Evolutionary conservation across 2,797 vertebrate genomes (phyloP).

Genomic region (Limnodromus scolopaceus): DNA sequence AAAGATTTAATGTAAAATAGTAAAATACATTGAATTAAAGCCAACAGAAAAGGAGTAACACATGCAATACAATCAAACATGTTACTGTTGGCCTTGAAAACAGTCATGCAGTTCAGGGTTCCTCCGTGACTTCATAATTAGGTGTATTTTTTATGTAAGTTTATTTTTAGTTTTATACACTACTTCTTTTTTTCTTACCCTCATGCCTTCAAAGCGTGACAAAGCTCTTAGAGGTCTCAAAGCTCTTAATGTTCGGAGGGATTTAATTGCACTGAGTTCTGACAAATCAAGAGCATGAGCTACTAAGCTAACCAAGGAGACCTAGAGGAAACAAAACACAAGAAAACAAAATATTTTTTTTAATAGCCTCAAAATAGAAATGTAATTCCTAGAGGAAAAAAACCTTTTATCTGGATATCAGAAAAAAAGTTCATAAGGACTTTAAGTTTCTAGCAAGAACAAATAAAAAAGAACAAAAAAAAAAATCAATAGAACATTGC

Average conservation of each 20-base stretch:
- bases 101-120: not conserved
- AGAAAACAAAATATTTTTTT: not conserved
- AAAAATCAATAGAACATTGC: not conserved
- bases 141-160: not conserved
- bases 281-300: conserved; percentile 85
- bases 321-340: conserved; percentile 76
- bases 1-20: not conserved
- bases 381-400: not conserved
- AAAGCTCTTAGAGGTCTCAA: conserved; percentile 94
- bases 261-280: conserved; percentile 91
- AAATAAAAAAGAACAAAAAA: not conserved
- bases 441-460: not conserved
- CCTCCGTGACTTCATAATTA: not conserved
- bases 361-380: not conserved
- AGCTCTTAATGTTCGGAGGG: conserved; percentile 92
- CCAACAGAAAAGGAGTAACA: not conserved
- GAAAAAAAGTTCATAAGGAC: not conserved
- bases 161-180: not conserved
- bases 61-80: not conserved
- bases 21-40: not conserved
- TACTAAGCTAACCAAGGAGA: conserved; percentile 91
- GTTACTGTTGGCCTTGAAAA: not conserved
- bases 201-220: conserved; percentile 98
- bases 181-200: conserved; percentile 83
- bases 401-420: not conserved